A percentile compares a stretch with the other conserved stretches of the same genome.
Conservation (phyloP, 1,140 invertebrate genomes). For the Drosophila eugracilis region DNA sequence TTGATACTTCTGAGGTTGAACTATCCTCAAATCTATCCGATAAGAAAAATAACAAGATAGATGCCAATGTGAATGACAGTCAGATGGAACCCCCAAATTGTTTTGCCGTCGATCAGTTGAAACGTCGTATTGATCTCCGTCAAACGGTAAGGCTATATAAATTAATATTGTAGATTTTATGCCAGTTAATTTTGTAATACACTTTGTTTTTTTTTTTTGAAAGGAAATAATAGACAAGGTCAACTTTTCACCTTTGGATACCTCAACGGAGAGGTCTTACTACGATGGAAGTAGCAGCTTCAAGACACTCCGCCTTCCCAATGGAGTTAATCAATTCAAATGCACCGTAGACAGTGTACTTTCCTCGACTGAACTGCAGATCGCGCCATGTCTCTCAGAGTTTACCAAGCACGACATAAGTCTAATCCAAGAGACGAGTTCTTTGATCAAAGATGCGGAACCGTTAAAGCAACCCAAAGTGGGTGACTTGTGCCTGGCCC, state of each 20-base stretch:
- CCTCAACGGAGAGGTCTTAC: constrained; percentile 59
- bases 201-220: neutral
- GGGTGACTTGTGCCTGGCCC: constrained; percentile 61
- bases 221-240: constrained; percentile 31
- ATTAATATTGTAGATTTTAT: neutral
- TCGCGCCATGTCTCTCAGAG: constrained; percentile 64
- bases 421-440: constrained; percentile 51
- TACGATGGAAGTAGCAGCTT: constrained; percentile 45
- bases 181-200: neutral
- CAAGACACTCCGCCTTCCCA: constrained; percentile 58
- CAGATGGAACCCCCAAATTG: neutral
- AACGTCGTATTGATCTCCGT: constrained; percentile 40
- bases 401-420: constrained; percentile 56
- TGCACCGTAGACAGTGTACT: constrained; percentile 60
- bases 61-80: neutral
- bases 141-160: constrained; percentile 25
- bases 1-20: neutral
- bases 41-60: neutral
- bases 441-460: constrained; percentile 40
- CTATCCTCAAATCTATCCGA: neutral
- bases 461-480: constrained; percentile 21
- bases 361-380: constrained; percentile 58
- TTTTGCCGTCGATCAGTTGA: constrained; percentile 23
- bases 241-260: constrained; percentile 58
- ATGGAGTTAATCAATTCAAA: constrained; percentile 54